Base-by-base conservation (phyloP, 2,113 vertebrate species). In the Falcunculus frontatus region DNA sequence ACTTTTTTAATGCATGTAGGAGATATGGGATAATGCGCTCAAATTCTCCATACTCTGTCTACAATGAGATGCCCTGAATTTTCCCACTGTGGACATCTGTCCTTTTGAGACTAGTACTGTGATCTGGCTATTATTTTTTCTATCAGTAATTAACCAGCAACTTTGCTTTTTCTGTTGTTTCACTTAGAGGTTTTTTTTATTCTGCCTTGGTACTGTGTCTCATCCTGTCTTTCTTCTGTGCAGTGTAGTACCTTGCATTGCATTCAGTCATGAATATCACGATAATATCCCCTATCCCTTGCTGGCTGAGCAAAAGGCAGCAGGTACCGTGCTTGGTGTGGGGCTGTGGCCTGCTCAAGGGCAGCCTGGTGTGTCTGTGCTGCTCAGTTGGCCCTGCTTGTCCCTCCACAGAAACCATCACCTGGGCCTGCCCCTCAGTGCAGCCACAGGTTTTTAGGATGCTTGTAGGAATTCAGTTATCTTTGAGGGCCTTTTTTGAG, bases 241-340 rank as follows among this genome's bases (percentile, higher is more conserved):
- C 42, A n/a, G 19, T 1, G 1, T 14, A 3, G n/a, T 35, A 59
- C 29, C 27, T 91, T 9, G 3, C 35, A 4, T 30, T 84, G 68
- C 69, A 22, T 69, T 90, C 39, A 10, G 6, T 23, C 49, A 12
- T 64, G 41, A 60, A 16, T n/a, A 9, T 25, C 63, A 14, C 1
- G 1, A 16, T 22, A 20, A 44, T 56, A 21, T 27, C 75, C 60
- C 0, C 0, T 57, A 9, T 63, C 30, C 20, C 62, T 63, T 46
- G 22, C 55, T 93, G 85, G 56, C 52, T 82, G 53, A 85, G 62
- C 21, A 53, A 46, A 50, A 69, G 57, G 25, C 77, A 37, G 30
- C 41, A 33, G 46, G 55, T 39, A 4, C 23, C 1, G 5, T 30
- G 1, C 57, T 33, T 56, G 64, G 2, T 39, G 29, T 39, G 56